Conservation (phyloP, 2,113 vertebrate species). For the Etheostoma spectabile region DNA sequence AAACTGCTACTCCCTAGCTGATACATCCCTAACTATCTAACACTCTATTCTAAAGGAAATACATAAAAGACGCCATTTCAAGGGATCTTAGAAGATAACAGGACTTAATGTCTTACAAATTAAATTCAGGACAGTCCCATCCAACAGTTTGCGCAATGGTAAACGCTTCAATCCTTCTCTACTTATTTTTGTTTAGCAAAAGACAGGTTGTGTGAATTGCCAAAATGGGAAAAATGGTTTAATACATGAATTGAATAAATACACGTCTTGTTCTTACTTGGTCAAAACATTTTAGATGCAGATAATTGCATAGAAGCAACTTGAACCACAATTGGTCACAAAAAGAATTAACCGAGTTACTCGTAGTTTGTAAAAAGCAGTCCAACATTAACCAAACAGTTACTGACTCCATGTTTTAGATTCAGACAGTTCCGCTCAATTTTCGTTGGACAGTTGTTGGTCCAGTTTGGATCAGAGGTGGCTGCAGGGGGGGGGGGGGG, state of each 20-base stretch:
- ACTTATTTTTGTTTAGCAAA: background rate
- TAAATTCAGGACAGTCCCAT: background rate
- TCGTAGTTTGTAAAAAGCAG: conserved; percentile 19
- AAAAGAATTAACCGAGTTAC: conserved; percentile 1
- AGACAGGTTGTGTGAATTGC: background rate
- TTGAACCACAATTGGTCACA: conserved; percentile 4
- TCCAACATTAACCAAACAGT: conserved; percentile 18
- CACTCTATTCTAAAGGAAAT: background rate
- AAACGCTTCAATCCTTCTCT: background rate
- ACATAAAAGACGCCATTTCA: background rate
- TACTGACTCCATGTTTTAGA: conserved; percentile 20
- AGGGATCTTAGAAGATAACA: background rate
- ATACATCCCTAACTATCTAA: background rate
- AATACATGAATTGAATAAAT: conserved; percentile 4
- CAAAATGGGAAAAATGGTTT: background rate
- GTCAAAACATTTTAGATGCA: background rate
- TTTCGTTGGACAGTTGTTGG: conserved; percentile 59
- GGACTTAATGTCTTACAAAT: background rate
- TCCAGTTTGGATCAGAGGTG: conserved; percentile 73
- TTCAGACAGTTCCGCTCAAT: conserved; percentile 37
- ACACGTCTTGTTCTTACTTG: background rate
- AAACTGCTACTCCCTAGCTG: background rate
- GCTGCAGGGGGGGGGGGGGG: conserved; percentile 37
- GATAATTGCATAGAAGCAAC: conserved; percentile 35
- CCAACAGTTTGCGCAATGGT: background rate